These are phyloP conservation scores for Scartelaos histophorus DNA, from an alignment of 2,113 vertebrate species.

Conservation along the genomic window DNA sequence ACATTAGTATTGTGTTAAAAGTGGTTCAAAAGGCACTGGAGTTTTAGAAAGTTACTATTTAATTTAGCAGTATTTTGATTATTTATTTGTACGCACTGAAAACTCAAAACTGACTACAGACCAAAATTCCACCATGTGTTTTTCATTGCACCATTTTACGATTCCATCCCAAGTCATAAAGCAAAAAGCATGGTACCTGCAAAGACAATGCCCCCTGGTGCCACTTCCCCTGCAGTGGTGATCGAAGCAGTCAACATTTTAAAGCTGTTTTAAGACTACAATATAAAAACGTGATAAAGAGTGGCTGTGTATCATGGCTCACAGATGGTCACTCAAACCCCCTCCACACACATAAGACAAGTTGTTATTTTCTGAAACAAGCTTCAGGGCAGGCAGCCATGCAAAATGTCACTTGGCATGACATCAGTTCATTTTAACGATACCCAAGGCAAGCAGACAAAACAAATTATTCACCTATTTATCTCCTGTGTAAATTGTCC, in stretches of 20 bases:
- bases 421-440: constrained; percentile 44
- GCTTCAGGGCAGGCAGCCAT: constrained; percentile 47
- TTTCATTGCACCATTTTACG: constrained; percentile 1
- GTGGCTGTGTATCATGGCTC: constrained; percentile 7
- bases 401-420: constrained; percentile 54
- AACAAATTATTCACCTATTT: constrained; percentile 40
- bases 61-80: not conserved
- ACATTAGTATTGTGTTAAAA: not conserved
- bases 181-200: not conserved
- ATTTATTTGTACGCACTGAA: not conserved
- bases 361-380: constrained; percentile 52
- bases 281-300: constrained; percentile 6
- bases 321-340: constrained; percentile 15
- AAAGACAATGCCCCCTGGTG: constrained; percentile 3
- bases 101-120: not conserved
- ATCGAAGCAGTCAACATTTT: constrained; percentile 13
- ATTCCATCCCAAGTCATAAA: constrained; percentile 5
- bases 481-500: constrained; percentile 26
- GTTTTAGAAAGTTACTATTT: too few relatives aligned
- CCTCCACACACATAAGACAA: constrained; percentile 5
- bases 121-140: not conserved
- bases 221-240: constrained; percentile 3
- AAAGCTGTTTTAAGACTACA: constrained; percentile 8
- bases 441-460: constrained; percentile 55
- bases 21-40: too few relatives aligned